These are phyloP conservation scores for Tupiocoris notatus DNA, from an alignment of 2,888 invertebrate genomes.

Conservation along the genomic window DNA sequence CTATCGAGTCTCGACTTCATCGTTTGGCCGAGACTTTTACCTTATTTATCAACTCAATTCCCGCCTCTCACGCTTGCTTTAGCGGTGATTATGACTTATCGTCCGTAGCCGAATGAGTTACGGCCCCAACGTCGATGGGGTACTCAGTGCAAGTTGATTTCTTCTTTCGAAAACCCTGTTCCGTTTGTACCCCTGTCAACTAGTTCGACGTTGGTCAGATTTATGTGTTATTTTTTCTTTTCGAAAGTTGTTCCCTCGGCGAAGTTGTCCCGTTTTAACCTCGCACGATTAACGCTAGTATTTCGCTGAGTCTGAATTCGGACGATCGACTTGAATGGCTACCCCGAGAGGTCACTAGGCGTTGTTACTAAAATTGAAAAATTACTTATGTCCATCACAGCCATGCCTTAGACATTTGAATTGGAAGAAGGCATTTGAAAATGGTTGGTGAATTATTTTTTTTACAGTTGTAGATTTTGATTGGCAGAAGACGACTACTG, in stretches of 20 bases:
- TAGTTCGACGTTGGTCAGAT: slow-evolving; percentile 5
- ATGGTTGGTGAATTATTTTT: too few relatives aligned
- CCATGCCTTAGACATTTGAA: too few relatives aligned
- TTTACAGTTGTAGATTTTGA: too few relatives aligned
- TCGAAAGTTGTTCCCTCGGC: slow-evolving; percentile 12
- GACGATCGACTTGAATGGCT: too few relatives aligned
- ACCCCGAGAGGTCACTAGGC: too few relatives aligned
- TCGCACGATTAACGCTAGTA: neutral
- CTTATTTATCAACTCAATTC: neutral
- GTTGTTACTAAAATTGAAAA: too few relatives aligned
- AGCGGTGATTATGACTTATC: neutral
- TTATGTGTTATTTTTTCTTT: slow-evolving; percentile 18
- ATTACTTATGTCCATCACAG: too few relatives aligned
- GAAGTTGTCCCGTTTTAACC: neutral
- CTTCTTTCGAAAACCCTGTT: neutral
- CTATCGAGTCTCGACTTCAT: neutral
- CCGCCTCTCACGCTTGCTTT: neutral
- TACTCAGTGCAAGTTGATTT: neutral
- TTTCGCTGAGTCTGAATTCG: too few relatives aligned
- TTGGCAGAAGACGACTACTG: too few relatives aligned
- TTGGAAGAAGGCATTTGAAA: too few relatives aligned
- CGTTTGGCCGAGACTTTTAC: neutral
- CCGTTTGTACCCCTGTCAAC: neutral
- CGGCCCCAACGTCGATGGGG: neutral
- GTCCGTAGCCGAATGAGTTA: neutral